Evolutionary conservation across 37 sponge, comb jelly and placozoan genomes (phyloP).

Genomic region (Beroe forskalii): DNA sequence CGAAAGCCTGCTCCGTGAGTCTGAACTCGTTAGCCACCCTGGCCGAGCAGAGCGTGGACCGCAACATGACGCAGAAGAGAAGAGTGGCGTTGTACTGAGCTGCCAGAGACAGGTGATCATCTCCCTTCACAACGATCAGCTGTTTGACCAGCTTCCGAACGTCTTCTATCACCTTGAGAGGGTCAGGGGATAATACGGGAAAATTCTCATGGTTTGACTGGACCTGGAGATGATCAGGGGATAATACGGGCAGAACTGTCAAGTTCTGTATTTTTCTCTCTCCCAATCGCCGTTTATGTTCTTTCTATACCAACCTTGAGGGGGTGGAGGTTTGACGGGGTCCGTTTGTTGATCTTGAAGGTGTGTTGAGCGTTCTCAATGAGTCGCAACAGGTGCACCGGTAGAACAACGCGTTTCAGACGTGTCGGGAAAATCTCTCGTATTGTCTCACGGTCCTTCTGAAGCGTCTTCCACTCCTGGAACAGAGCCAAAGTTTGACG

Average conservation of each 20-base stretch:
- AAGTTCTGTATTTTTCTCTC: too few relatives aligned
- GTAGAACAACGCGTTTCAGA: constrained; percentile 77
- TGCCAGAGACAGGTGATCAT: constrained; percentile 79
- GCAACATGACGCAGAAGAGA: constrained; percentile 85
- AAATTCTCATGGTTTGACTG: not conserved
- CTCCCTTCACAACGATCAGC: constrained; percentile 90
- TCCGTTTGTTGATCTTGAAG: constrained; percentile 83
- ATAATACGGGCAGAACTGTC: too few relatives aligned
- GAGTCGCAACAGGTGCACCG: constrained; percentile 86
- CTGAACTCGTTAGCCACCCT: constrained; percentile 87
- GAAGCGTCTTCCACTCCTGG: constrained; percentile 82
- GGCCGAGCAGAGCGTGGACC: constrained; percentile 82
- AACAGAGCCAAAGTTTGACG: too few relatives aligned
- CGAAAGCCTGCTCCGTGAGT: constrained; percentile 84
- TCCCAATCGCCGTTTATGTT: too few relatives aligned
- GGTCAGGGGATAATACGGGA: not conserved
- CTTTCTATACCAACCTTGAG: too few relatives aligned
- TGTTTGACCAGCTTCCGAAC: constrained; percentile 80
- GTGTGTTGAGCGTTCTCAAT: constrained; percentile 98
- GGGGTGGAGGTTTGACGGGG: constrained; percentile 86
- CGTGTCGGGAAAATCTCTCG: constrained; percentile 88
- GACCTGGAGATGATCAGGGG: too few relatives aligned
- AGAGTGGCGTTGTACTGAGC: constrained; percentile 96
- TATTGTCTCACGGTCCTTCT: constrained; percentile 79
- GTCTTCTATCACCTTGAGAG: constrained; percentile 66